These are phyloP conservation scores for Spisula subtruncata DNA, from an alignment of 2,888 invertebrate species.

Conservation along the genomic window DNA sequence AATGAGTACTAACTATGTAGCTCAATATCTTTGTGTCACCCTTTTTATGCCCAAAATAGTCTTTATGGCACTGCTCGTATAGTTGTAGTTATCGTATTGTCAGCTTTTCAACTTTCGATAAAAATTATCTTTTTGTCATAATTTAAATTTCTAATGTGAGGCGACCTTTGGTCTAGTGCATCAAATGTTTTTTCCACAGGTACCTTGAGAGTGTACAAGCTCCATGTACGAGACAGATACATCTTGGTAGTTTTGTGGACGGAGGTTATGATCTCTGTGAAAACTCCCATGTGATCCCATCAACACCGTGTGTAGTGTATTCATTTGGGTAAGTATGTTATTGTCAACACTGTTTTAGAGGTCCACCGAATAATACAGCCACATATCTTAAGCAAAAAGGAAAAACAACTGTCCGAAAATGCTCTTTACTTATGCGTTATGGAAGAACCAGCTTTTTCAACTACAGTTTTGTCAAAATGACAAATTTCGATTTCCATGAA, in stretches of 20 bases:
- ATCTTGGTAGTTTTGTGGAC: constrained; percentile 58
- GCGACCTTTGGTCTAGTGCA: too few species aligned
- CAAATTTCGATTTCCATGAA: too few species aligned
- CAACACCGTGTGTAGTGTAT: constrained; percentile 57
- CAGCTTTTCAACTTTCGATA: too few species aligned
- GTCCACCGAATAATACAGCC: not conserved
- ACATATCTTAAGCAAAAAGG: not conserved
- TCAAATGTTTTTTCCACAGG: constrained; percentile 9
- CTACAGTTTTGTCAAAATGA: too few species aligned
- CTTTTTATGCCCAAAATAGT: too few species aligned
- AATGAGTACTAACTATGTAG: too few species aligned
- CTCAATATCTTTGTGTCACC: too few species aligned
- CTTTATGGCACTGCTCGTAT: too few species aligned
- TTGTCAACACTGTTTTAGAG: not conserved
- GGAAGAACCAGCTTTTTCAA: not conserved
- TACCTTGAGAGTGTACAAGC: constrained; percentile 58
- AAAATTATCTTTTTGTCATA: too few species aligned
- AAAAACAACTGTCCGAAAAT: not conserved
- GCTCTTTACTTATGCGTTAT: not conserved
- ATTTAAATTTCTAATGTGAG: too few species aligned
- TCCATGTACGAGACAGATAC: constrained; percentile 54
- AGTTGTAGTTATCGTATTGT: too few species aligned
- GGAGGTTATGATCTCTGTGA: constrained; percentile 65
- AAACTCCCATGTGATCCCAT: constrained; percentile 46
- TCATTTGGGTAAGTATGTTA: constrained; percentile 61